These are phyloP conservation scores for Chaetops frenatus DNA, from an alignment of 2,113 vertebrate species.

Conservation along the genomic window DNA sequence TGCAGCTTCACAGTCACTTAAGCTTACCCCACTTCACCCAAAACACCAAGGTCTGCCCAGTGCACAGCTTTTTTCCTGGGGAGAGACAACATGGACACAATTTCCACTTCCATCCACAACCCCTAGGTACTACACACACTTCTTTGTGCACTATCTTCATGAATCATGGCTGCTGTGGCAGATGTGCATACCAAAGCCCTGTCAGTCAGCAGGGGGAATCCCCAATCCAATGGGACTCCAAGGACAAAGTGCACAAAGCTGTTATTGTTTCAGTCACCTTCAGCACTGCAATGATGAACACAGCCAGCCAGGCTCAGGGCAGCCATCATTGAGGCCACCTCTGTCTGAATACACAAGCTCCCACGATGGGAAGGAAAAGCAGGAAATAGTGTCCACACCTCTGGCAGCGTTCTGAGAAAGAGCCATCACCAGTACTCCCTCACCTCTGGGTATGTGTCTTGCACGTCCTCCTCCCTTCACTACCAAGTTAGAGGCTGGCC, in stretches of 20 bases:
- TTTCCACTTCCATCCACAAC: not conserved
- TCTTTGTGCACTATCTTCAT: not conserved
- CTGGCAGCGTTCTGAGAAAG: not conserved
- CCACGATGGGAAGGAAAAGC: not conserved
- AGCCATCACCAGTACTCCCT: too few relatives aligned
- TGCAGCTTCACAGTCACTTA: not conserved
- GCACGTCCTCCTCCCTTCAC: not conserved
- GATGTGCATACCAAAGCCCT: not conserved
- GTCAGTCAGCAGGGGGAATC: not conserved
- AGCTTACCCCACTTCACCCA: not conserved
- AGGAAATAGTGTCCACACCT: not conserved
- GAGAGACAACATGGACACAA: not conserved
- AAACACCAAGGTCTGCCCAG: not conserved
- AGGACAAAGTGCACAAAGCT: not conserved
- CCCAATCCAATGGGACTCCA: fast-evolving
- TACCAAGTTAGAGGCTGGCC: not conserved
- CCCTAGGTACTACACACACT: not conserved
- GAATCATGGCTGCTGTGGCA: fast-evolving
- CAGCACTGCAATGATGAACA: not conserved
- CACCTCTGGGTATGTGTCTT: not conserved
- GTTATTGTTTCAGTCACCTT: not conserved
- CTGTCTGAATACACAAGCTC: not conserved
- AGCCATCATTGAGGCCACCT: not conserved
- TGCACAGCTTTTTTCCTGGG: not conserved
- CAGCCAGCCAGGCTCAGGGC: not conserved